Evolutionary conservation across 2,888 invertebrate species (phyloP), one percentile per base, ranked within the genome.

Genomic region (Aphidoletes aphidimyza): DNA sequence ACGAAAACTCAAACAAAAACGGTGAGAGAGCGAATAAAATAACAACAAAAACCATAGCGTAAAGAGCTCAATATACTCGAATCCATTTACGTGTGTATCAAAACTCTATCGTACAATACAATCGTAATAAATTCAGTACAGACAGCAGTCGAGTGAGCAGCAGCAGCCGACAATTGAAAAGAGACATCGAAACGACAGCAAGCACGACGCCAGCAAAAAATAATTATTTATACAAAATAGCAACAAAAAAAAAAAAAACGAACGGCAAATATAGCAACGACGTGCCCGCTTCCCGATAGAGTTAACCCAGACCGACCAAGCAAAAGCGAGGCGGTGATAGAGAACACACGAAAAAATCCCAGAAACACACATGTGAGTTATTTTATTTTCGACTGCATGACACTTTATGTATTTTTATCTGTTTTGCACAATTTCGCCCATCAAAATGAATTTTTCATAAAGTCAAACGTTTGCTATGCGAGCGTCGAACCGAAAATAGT

Each of bases 111-210:
- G 69, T 30, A 30, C 69, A 69, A 69, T n/a, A 69, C 26, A 69
- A 69, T 69, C 34, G 69, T 34, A 30, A 69, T 69, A 69, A 69
- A 69, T 69, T 69, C 69, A 69, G 30, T 34, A 11, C 34, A 30
- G 69, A 69, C 30, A 69, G 69, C 69, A 30, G 69, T 30, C 17
- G 69, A 69, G 34, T 69, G 69, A 69, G 69, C 69, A 69, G 69
- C 69, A n/a, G n/a, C n/a, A n/a, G n/a, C n/a, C n/a, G n/a, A n/a
- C n/a, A 30, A 69, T 69, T 69, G 34, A 69, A 69, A 30, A n/a
- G n/a, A 69, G 69, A 69, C 69, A 69, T 69, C 69, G 69, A 69
- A 69, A 69, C 69, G 69, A 69, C 69, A 34, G 69, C 69, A 30
- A 69, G 2, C 69, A 69, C 69, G 69, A 69, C 26, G 69, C 69